Evolutionary conservation across 1,140 invertebrate species (phyloP), one percentile per base, ranked within the genome.

Genomic region (Drosophila parvula): DNA sequence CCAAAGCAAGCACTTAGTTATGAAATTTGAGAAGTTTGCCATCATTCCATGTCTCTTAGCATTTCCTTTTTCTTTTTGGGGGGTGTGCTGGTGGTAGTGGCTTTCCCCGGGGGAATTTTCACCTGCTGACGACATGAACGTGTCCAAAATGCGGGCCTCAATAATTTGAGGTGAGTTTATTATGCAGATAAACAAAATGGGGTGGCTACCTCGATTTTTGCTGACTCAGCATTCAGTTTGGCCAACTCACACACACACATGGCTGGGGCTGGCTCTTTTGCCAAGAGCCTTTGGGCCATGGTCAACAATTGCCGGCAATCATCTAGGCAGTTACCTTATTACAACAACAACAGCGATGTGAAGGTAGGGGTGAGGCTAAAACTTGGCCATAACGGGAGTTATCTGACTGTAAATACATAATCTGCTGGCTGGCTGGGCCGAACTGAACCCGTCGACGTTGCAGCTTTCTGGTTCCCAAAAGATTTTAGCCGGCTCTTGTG

Each of bases 181-280:
- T 86, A 84, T 88, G 84, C 84, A 89, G 83, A 86, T 88, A 83
- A 88, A 86, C 80, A 89, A 84, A 81, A 88, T 89, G 84, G 80
- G 64, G 57, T 40, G 55, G 53, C 70, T 38, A 65, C 62, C 68
- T 64, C 59, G 73, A 82, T 73, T 85, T 79, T 68, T 67, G 76
- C 79, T 78, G 78, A 89, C 63, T 74, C 77, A 74, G 78, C 84
- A 64, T 64, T 75, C 73, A 84, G 80, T 78, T 83, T 80, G 68
- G 38, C 40, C 63, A 28, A 53, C 61, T 65, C 70, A 68, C 50
- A 68, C 18, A 73, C 50, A 70, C 51, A 48, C 43, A 56, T 59
- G 32, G 58, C 18, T 32, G 45, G n/a, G 32, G 58, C 18, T 32
- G 45, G n/a, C 8, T 55, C 16, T 40, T 28, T 41, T 27, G 56